Percentiles rank a stretch among this genome's conserved stretches.
Evolutionary conservation across 2,113 vertebrate species (phyloP).

Genomic region (Ceyx cyanopectus): DNA sequence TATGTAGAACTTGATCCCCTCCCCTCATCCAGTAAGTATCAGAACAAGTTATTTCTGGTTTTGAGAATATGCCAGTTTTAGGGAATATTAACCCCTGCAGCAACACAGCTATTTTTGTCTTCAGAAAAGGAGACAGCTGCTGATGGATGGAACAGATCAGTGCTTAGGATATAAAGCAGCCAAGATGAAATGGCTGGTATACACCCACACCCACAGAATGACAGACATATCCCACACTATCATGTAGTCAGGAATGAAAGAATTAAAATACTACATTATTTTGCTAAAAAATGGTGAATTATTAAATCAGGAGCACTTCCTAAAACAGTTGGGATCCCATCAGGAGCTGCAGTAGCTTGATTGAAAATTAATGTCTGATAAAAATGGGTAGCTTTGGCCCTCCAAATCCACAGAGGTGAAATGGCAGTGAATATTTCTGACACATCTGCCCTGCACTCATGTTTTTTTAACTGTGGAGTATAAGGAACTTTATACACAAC

Average conservation of each 20-base stretch:
- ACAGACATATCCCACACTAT: not conserved
- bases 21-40: not conserved
- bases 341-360: not conserved
- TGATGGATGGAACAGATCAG: not conserved
- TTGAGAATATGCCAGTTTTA: not conserved
- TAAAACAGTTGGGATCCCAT: not conserved
- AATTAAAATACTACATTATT: not conserved
- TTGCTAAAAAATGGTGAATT: not conserved
- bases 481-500: slow-evolving; percentile 31
- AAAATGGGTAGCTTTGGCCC: slow-evolving; percentile 71
- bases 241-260: not conserved
- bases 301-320: not conserved
- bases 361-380: slow-evolving; percentile 55
- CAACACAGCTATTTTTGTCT: not conserved
- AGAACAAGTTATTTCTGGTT: not conserved
- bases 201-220: not conserved
- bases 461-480: slow-evolving; percentile 54
- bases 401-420: slow-evolving; percentile 53
- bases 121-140: not conserved
- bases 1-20: not conserved
- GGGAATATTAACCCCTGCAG: not conserved
- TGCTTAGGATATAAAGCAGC: not conserved
- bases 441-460: slow-evolving; percentile 29
- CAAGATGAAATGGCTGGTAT: not conserved
- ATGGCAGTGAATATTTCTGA: slow-evolving; percentile 57